Conservation (phyloP, 2,113 vertebrate genomes). For the Alligator sinensis region DNA sequence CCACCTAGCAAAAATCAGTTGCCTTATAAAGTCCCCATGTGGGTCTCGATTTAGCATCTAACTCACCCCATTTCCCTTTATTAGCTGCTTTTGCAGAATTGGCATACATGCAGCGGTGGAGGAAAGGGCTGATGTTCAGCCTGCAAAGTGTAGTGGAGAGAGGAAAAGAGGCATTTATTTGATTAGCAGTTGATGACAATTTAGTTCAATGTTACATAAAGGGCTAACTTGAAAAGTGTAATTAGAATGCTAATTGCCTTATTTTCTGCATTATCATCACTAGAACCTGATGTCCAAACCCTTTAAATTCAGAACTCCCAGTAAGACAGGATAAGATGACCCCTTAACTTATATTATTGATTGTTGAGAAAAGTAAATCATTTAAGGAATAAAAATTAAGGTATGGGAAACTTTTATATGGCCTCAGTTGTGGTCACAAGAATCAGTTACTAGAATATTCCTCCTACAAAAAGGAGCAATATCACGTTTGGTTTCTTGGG, state of each 20-base stretch:
- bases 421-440: not conserved
- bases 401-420: too few relatives aligned
- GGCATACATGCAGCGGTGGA: not conserved
- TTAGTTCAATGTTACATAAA: not conserved
- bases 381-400: not conserved
- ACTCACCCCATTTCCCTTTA: not conserved
- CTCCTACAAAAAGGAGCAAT: not conserved
- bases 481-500: not conserved
- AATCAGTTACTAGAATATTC: not conserved
- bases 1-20: not conserved
- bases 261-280: not conserved
- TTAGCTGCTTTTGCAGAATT: not conserved
- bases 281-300: not conserved
- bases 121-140: not conserved
- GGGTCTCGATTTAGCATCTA: not conserved
- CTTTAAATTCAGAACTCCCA: conserved; percentile 29
- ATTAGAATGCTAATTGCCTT: conserved; percentile 40
- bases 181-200: not conserved
- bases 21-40: not conserved
- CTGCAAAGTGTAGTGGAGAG: not conserved
- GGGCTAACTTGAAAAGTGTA: conserved; percentile 7
- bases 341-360: not conserved
- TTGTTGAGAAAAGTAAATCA: not conserved
- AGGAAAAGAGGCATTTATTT: conserved; percentile 2
- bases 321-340: not conserved